Base-by-base conservation (phyloP, 2,797 vertebrate species). In the Bryconaethiops microstoma region DNA sequence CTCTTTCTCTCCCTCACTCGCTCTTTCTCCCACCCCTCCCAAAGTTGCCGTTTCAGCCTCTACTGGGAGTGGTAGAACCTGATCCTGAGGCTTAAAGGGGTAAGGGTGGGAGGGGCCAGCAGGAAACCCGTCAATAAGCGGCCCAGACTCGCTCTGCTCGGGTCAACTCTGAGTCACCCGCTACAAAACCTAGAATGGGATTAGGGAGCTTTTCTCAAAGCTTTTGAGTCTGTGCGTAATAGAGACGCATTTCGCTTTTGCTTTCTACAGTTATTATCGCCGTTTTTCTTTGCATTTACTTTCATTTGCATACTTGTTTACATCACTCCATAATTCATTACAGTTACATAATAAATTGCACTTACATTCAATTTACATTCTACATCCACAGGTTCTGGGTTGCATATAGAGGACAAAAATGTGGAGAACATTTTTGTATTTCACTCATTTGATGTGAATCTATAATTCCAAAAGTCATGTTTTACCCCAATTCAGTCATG, bases 151-250 rank as follows among this genome's bases (percentile, higher is more conserved):
- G 1, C 40, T 78, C n/a, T 14, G 76, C 52, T 29, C 62, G 40
- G 75, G 81, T 77, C 76, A 78, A 62, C 81, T 78, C 76, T n/a
- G 52, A 82, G 62, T 82, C 69, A 82, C 76, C 76, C 67, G 54
- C n/a, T 40, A 70, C 64, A 45, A 73, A 72, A 73, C 69, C 40
- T 13, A n/a, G 2, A 65, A 39, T 45, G 13, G 52, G 75, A 82
- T 77, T 72, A 82, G 29, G 23, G 9, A 35, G 80, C 60, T 72
- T 48, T 64, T 74, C 62, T 13, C 60, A 9, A 74, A 78, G 71
- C 52, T 52, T 12, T 0, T 29, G 75, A 52, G 21, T 50, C 62
- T 57, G 48, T 25, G 35, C 63, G 72, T 57, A 65, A 77, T 4
- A 60, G 19, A 77, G 52, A 78, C 81, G 42, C 69, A 52, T 19